Conservation (phyloP, 1,140 invertebrate species). For the Argopecten irradians region DNA sequence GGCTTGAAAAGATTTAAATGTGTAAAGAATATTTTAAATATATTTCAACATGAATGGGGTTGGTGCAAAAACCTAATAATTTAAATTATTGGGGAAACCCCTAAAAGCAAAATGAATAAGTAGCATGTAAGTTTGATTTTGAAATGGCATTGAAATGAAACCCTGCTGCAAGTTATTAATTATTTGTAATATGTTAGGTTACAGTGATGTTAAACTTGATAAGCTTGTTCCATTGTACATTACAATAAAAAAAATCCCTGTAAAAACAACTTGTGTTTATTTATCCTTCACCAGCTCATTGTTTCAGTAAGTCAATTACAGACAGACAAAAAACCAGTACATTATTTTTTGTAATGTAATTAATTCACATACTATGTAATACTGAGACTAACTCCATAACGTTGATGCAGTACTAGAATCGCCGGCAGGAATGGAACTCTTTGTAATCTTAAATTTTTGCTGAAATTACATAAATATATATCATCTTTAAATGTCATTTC, state of each 20-base stretch:
- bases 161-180: background rate
- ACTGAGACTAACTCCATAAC: no score
- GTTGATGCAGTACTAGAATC: no score
- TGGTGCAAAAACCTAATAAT: background rate
- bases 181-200: background rate
- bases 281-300: background rate
- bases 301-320: no score
- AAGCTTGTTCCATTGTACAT: slow-evolving; percentile 21
- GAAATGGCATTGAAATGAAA: background rate
- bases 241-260: slow-evolving; percentile 3
- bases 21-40: no score
- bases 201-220: background rate
- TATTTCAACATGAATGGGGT: background rate
- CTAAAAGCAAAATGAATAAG: background rate
- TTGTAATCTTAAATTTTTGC: no score
- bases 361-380: no score
- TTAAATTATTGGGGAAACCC: background rate
- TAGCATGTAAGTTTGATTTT: background rate
- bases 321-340: no score
- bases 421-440: no score
- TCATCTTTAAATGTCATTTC: no score
- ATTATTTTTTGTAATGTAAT: no score
- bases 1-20: background rate
- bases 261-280: background rate
- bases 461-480: no score